Base-by-base conservation (phyloP, 2,113 vertebrate species). In the Zingel zingel region DNA sequence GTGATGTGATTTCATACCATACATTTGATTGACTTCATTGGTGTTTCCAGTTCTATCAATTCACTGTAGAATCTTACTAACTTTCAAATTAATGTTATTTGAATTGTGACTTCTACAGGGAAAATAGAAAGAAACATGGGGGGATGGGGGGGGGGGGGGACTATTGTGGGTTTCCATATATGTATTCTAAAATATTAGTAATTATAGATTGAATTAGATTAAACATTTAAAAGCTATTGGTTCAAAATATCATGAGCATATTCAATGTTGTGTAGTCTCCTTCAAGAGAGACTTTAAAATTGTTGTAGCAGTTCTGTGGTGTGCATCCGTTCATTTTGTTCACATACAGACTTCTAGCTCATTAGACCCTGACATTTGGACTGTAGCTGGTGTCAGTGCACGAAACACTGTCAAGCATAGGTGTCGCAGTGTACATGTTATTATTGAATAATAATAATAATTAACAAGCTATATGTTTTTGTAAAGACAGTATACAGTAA, bases 401-500 rank as follows among this genome's bases (percentile, higher is more conserved):
- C 8, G 3, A 36, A 73, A 58, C 56, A 43, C 12, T 50, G 4
- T 66, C 21, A 67, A 76, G 53, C 33, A 56, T 3, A 56, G 18
- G 45, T 82, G 45, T 83, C 81, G 48, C 57, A 71, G 3, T 71
- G 54, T 51, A 65, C 27, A 43, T 43, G 10, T 43, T 43, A 11
- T 43, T 43, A 11, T 43, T 11, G 6, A 33, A 33, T 33, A 33
- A 43, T 43, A 43, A 43, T 43, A 43, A 43, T 11, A 43, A 30
- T 18, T 1, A 74, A 66, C 18, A 61, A 50, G 8, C n/a, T n/a
- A 11, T 21, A 9, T 36, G 25, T 57, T 50, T 21, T 39, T 61
- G 9, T 56, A 18, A 33, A 43, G 19, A 56, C 19, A 11, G 3
- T 25, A 33, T 9, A 39, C 36, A 33, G 33, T 33, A 21, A 68